These are phyloP conservation scores for Drosophila parabipectinata DNA, from an alignment of 1,140 invertebrate species.

Conservation along the genomic window DNA sequence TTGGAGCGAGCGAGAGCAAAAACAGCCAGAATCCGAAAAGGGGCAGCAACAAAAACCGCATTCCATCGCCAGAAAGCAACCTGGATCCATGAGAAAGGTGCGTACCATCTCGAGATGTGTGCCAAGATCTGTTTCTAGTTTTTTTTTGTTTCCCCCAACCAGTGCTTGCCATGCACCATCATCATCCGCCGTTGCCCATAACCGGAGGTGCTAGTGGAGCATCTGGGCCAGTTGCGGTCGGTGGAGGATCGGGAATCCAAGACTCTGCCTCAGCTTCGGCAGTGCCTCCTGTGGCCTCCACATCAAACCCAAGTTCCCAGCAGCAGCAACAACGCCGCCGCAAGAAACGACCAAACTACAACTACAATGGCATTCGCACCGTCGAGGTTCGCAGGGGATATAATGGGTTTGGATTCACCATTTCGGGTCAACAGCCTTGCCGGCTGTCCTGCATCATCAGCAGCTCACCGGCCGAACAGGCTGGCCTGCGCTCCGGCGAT, in stretches of 20 bases:
- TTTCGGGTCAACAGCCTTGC: slow-evolving; percentile 96
- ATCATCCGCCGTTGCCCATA: slow-evolving; percentile 75
- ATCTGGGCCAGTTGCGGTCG: slow-evolving; percentile 10
- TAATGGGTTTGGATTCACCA: slow-evolving; percentile 96
- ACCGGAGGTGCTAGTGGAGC: slow-evolving; percentile 41
- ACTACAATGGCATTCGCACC: slow-evolving; percentile 87
- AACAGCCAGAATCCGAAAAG: slow-evolving; percentile 51
- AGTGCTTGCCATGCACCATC: slow-evolving; percentile 69
- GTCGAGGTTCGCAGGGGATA: slow-evolving; percentile 93
- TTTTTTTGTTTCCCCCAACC: slow-evolving; percentile 15
- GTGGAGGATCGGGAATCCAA: background rate
- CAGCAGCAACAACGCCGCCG: slow-evolving; percentile 70
- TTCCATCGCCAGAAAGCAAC: slow-evolving; percentile 67
- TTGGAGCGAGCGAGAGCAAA: slow-evolving; percentile 44
- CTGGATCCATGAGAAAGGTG: slow-evolving; percentile 73
- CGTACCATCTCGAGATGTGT: slow-evolving; percentile 35
- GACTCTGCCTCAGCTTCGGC: slow-evolving; percentile 11
- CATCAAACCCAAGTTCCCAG: slow-evolving; percentile 12
- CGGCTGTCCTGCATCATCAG: slow-evolving; percentile 94
- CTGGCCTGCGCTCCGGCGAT: slow-evolving; percentile 94
- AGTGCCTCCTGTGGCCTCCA: slow-evolving; percentile 18
- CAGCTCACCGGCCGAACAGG: slow-evolving; percentile 92
- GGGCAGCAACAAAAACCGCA: slow-evolving; percentile 66
- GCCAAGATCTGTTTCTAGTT: slow-evolving; percentile 26
- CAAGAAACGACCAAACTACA: slow-evolving; percentile 84